Base-by-base conservation (phyloP, 2,113 vertebrate species). In the Macroglossus sobrinus region DNA sequence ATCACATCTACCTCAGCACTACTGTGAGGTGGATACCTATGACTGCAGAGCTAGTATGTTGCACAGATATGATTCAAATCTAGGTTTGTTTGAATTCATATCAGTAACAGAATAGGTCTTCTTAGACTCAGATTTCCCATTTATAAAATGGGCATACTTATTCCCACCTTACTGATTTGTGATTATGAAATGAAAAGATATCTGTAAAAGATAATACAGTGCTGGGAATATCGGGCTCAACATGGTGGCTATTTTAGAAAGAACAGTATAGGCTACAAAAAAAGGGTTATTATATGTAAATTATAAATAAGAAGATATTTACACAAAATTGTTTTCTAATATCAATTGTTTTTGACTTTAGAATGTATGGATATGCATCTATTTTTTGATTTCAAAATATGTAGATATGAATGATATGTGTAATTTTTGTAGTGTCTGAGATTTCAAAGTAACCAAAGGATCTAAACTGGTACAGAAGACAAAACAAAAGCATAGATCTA, bases 331-430 rank as follows among this genome's bases (percentile, higher is more conserved):
- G 50, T 76, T 43, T 92, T 45, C 21, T 68, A 50, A 30, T 3
- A 53, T 40, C 50, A 55, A 47, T 72, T 50, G 50, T 22, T 85
- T 94, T 87, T 69, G 50, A 75, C 76, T 91, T 91, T 47, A 74
- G 84, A 86, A 76, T 59, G 53, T 74, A 66, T 45, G 45, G 8
- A 14, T 57, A 30, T 53, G 30, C 72, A 38, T 30, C 33, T 50
- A 38, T 15, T 45, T 88, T 88, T 94, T 88, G 5, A 85, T 75
- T 89, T 89, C 74, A 53, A 78, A 84, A 68, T 74, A 55, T 82
- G 40, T 63, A 47, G 24, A 38, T 53, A 19, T 80, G 30, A 94
- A 55, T 63, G 69, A 19, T n/a, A 15, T 24, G 28, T 45, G 4
- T 40, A 40, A 69, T 88, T 85, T 93, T 21, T 30, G n/a, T 30